A percentile compares a stretch with the other conserved stretches of the same genome.
Conservation (phyloP, 1,140 invertebrate genomes). For the Branchinecta lindahli region DNA sequence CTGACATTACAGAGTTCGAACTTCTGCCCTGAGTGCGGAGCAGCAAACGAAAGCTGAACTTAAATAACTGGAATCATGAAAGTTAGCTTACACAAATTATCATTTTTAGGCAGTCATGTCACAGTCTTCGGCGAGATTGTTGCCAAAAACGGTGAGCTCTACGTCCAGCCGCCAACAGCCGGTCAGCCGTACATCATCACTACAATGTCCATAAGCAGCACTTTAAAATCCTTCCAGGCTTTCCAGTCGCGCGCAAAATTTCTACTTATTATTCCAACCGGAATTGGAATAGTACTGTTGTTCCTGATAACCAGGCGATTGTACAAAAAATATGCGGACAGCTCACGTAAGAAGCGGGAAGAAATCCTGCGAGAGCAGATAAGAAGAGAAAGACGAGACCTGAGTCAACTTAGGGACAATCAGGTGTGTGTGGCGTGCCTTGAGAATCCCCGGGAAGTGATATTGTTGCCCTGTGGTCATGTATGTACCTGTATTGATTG, state of each 20-base stretch:
- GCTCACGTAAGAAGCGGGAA: neutral
- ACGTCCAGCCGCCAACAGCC: neutral
- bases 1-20: too few species aligned
- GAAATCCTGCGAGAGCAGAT: neutral
- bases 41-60: too few species aligned
- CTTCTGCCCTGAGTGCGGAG: too few species aligned
- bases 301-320: neutral
- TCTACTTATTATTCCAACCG: neutral
- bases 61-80: too few species aligned
- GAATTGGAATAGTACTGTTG: neutral
- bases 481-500: slow-evolving; percentile 14
- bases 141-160: neutral
- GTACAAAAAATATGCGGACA: neutral
- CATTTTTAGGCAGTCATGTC: neutral
- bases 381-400: neutral
- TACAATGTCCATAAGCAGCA: neutral
- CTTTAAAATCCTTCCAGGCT: neutral
- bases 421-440: slow-evolving; percentile 12
- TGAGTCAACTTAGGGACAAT: neutral
- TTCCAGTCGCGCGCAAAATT: neutral
- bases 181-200: neutral
- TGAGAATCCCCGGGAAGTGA: slow-evolving; percentile 11
- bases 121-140: neutral
- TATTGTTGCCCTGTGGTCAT: slow-evolving; percentile 15
- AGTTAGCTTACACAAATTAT: too few species aligned